These are phyloP conservation scores for Zosterops hypoxanthus DNA, from an alignment of 2,113 vertebrate species.

Conservation along the genomic window DNA sequence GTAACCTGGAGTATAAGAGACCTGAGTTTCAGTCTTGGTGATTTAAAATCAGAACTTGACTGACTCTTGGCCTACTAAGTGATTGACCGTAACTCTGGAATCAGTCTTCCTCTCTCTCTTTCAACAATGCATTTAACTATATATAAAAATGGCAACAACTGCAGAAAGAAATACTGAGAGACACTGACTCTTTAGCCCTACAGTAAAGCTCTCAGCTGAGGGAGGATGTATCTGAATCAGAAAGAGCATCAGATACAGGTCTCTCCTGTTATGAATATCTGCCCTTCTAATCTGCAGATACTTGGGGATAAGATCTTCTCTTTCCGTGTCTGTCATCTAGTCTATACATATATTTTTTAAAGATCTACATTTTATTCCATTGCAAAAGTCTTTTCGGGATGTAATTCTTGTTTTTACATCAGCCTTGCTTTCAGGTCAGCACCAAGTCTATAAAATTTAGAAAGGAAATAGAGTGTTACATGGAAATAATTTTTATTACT, in stretches of 20 bases:
- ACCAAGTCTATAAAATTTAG: background rate
- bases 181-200: background rate
- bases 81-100: background rate
- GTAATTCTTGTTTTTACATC: background rate
- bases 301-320: background rate
- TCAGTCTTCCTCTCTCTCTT: background rate
- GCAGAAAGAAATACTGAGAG: background rate
- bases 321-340: background rate
- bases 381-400: background rate
- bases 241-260: background rate
- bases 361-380: background rate
- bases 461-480: background rate
- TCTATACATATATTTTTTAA: background rate
- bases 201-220: background rate
- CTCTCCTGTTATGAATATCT: background rate
- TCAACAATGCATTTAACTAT: background rate
- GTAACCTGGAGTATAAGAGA: background rate
- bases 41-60: background rate
- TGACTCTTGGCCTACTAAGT: background rate
- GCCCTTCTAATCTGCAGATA: background rate
- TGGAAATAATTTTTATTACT: slow-evolving; percentile 4
- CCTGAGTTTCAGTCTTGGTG: background rate
- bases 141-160: background rate
- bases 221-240: background rate
- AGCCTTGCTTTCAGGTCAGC: background rate